These are phyloP conservation scores for Pyralis farinalis DNA, from an alignment of 2,888 invertebrate species.

Conservation along the genomic window DNA sequence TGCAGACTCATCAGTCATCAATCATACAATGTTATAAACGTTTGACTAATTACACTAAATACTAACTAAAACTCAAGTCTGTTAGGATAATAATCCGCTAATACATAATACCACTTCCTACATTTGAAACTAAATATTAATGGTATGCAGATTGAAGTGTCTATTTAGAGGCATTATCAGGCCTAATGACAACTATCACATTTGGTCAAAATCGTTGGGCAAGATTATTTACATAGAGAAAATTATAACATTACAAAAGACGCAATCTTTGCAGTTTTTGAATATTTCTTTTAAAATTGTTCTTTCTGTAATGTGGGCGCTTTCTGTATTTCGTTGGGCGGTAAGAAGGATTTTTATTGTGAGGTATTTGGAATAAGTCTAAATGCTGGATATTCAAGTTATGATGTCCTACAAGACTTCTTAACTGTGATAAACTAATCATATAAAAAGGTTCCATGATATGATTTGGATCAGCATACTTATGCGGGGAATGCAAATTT, in stretches of 20 bases:
- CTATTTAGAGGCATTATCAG: too few species aligned
- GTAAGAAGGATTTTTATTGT: conserved; percentile 28
- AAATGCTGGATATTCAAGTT: conserved; percentile 63
- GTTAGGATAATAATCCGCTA: too few species aligned
- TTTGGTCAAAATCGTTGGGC: too few species aligned
- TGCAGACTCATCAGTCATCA: too few species aligned
- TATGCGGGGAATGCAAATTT: background rate
- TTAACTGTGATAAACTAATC: conserved; percentile 59
- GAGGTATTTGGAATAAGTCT: conserved; percentile 51
- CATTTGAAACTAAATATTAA: too few species aligned
- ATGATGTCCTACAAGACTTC: conserved; percentile 53
- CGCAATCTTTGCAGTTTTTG: conserved; percentile 43
- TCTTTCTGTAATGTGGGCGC: conserved; percentile 32
- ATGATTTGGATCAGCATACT: conserved; percentile 9
- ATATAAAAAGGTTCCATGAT: conserved; percentile 60
- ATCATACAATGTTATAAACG: too few species aligned
- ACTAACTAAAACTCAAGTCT: too few species aligned
- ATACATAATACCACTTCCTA: too few species aligned
- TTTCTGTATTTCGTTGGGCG: conserved; percentile 43
- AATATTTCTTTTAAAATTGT: conserved; percentile 43
- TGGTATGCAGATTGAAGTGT: too few species aligned
- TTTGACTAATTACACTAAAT: too few species aligned
- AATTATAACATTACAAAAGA: conserved; percentile 13
- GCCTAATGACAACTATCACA: too few species aligned
- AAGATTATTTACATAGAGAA: too few species aligned